phyloP scores from a whole-genome alignment of 2,113 vertebrate species.

The Upupa epops region DNA sequence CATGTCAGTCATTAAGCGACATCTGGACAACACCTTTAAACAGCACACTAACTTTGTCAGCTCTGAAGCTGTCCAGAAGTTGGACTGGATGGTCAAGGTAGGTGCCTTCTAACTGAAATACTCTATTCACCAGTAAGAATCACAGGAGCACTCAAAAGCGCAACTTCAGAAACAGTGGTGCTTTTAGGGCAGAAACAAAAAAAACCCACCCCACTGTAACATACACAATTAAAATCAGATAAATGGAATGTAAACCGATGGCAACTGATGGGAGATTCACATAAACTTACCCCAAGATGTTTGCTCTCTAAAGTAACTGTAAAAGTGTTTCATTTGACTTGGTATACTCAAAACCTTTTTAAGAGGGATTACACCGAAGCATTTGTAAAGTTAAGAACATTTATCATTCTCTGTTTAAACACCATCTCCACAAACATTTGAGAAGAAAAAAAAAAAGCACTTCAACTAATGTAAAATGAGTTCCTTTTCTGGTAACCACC shows the following conservation, averaged over 20 bases:
- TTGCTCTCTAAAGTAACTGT: not conserved
- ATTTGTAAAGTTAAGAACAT: not conserved
- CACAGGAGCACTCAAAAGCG: not conserved
- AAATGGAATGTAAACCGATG: not conserved
- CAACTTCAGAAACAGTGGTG: not conserved
- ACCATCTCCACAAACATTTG: not conserved
- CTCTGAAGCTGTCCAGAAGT: fast-evolving
- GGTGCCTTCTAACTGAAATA: not conserved
- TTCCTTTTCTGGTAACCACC: not conserved
- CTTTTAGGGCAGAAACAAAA: not conserved
- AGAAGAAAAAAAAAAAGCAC: not conserved
- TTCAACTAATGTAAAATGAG: not conserved
- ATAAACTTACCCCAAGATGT: not conserved
- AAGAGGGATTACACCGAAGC: not conserved
- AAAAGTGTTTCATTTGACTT: not conserved
- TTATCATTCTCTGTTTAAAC: not conserved
- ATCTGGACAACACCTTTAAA: not conserved
- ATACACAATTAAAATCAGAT: not conserved
- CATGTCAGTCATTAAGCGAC: not conserved
- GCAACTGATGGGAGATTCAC: not conserved
- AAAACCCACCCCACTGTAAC: not conserved
- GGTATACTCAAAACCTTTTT: not conserved
- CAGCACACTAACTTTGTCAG: not conserved
- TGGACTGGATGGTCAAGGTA: not conserved
- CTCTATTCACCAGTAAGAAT: not conserved